Evolutionary conservation across 2,113 vertebrate genomes (phyloP), one percentile per base, ranked within the genome.

Genomic region (Coptodon bakossiorum): DNA sequence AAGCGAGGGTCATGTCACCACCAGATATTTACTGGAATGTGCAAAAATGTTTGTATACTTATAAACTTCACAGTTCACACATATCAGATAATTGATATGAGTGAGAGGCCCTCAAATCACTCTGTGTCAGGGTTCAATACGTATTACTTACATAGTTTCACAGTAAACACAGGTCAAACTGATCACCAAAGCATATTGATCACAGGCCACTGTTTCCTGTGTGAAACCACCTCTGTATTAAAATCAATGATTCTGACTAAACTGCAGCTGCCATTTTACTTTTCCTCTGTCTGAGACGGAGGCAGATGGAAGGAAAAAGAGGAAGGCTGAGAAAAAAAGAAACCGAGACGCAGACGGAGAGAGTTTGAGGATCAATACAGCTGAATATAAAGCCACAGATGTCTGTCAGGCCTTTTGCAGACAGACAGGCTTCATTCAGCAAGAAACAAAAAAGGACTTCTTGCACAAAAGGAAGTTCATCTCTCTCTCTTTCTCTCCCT

Each of bases 301-400:
- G 24, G 34, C 36, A 68, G 82, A 36, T 40, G 3, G 31, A 38
- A 34, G 11, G 54, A 19, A 29, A 29, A 78, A 40, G 36, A 50
- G 82, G 29, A 78, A n/a, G 48, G 38, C 29, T 14, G 36, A 82
- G 82, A 63, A 17, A 45, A 34, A 80, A 36, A 63, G 52, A 83
- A 86, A 83, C 52, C 17, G 68, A 63, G 4, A 79, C 16, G 9
- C 40, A 68, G 57, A 68, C 11, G 4, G 31, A 27, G 54, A 66
- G 88, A 61, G 48, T 89, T 79, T 86, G 82, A 24, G 40, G 91
- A 89, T 92, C 88, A 71, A 89, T 91, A 80, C 2, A 16, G 81
- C 84, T 50, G 89, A 91, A 87, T 88, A 82, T 90, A 86, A 84
- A 87, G 61, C 59, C 84, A 63, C 11, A 53, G 81, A 85, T n/a